Evolutionary conservation across 2,113 vertebrate genomes (phyloP), one percentile per base, ranked within the genome.

Genomic region (Pongo pygmaeus): DNA sequence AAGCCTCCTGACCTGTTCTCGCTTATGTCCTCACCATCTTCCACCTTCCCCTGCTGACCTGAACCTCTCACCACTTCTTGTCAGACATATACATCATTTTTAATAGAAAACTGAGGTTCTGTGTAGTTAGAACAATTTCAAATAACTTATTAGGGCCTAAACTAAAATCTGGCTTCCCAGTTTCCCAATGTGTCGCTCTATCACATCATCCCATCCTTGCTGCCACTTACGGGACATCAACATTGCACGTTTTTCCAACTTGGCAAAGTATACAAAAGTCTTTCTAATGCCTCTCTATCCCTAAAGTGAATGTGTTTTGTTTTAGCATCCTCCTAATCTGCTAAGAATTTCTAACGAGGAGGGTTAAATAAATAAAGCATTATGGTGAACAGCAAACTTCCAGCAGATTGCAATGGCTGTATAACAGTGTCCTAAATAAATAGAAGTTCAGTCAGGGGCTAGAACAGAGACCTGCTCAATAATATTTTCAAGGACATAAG

Each of bases 1-100:
- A n/a, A 32, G 25, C 0, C 16, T 59, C 75, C 32, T 27, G 30
- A 27, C 12, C 64, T 50, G 0, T 30, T 69, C 20, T 11, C 18
- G 3, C 6, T 43, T 18, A 50, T 2, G 35, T 1, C 14, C 18
- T 57, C 72, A 61, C 1, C 4, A 2, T 9, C 2, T 4, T 74
- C 25, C 30, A 7, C 9, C 13, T 18, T 12, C 6, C 35, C 16
- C 35, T 12, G 83, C 16, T 5, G 13, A 18, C 25, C 9, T 0
- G 5, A 74, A 38, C 14, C 13, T 64, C 22, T 69, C 23, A 35
- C 27, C 17, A 79, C 3, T 30, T 55, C 27, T 25, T 8, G 13
- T 78, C 40, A 52, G 32, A 35, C 4, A 46, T 2, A 40, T 8
- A 25, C 1, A 20, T 43, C 3, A 40, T 30, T 79, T 95, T 46